Evolutionary conservation across 2,113 vertebrate genomes (phyloP).

Genomic region (Dendrocopos noguchii): DNA sequence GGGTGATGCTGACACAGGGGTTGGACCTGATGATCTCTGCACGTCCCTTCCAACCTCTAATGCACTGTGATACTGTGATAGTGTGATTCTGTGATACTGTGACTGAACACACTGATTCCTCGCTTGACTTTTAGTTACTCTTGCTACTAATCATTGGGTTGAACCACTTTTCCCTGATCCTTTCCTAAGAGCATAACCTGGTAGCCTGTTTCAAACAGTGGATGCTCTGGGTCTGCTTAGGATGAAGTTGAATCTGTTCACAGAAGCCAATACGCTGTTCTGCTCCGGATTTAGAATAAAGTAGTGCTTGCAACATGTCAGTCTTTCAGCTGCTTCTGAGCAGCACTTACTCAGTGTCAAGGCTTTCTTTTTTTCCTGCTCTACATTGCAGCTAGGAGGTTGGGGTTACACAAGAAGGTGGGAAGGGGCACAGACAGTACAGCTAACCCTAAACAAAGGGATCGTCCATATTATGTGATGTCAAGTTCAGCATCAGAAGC

Average conservation of each 20-base stretch:
- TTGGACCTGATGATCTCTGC: too few species aligned
- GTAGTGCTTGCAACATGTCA: background rate
- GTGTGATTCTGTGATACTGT: too few species aligned
- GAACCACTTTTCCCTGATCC: background rate
- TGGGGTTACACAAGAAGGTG: background rate
- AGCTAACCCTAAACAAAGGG: background rate
- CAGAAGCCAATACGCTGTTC: background rate
- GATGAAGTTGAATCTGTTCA: background rate
- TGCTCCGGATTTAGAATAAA: background rate
- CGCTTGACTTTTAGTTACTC: background rate
- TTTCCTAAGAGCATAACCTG: background rate
- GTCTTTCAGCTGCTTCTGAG: background rate
- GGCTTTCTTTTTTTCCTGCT: background rate
- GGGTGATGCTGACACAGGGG: too few species aligned
- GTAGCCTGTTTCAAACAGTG: background rate
- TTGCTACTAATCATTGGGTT: background rate
- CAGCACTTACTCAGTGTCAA: background rate
- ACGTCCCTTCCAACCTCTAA: too few species aligned
- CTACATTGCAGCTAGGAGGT: rapidly evolving
- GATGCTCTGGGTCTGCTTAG: background rate
- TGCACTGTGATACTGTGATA: too few species aligned
- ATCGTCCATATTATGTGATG: rapidly evolving
- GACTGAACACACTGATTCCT: background rate
- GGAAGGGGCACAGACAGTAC: background rate
- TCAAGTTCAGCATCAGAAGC: background rate